These are phyloP conservation scores for Illadopsis cleaveri DNA, from an alignment of 2,113 vertebrate species.

Conservation along the genomic window DNA sequence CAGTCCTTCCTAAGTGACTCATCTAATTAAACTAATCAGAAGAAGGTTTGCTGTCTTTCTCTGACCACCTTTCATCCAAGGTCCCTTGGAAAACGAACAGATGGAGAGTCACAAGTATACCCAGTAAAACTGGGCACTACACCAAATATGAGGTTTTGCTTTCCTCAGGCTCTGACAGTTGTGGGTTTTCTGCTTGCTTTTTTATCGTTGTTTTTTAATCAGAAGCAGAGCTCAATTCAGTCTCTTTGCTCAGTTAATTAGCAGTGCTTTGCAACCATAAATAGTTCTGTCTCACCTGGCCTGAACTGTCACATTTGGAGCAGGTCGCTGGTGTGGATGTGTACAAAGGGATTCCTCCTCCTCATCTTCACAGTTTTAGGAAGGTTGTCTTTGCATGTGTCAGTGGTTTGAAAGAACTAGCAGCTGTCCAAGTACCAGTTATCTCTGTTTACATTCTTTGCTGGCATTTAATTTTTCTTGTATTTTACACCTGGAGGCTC, in stretches of 20 bases:
- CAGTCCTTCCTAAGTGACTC: background rate
- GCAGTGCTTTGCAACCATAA: background rate
- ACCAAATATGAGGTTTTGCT: background rate
- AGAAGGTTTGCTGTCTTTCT: background rate
- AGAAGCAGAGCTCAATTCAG: background rate
- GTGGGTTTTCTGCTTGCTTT: background rate
- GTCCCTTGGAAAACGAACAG: background rate
- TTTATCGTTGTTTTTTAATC: background rate
- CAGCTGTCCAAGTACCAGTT: background rate
- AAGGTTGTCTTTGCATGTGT: background rate
- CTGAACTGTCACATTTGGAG: background rate
- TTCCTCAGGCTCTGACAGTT: background rate
- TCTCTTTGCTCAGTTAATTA: background rate
- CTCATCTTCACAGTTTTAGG: background rate
- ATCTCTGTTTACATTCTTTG: slow-evolving; percentile 12
- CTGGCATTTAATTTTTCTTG: background rate
- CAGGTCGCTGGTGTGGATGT: background rate
- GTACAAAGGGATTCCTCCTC: background rate
- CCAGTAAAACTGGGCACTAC: background rate
- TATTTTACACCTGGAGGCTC: background rate
- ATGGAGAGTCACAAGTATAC: background rate
- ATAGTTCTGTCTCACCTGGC: background rate
- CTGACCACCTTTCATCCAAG: background rate
- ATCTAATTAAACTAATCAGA: background rate
- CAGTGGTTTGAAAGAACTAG: background rate